Evolutionary conservation across 1,140 invertebrate genomes (phyloP).

Genomic region (Prorops nasuta): DNA sequence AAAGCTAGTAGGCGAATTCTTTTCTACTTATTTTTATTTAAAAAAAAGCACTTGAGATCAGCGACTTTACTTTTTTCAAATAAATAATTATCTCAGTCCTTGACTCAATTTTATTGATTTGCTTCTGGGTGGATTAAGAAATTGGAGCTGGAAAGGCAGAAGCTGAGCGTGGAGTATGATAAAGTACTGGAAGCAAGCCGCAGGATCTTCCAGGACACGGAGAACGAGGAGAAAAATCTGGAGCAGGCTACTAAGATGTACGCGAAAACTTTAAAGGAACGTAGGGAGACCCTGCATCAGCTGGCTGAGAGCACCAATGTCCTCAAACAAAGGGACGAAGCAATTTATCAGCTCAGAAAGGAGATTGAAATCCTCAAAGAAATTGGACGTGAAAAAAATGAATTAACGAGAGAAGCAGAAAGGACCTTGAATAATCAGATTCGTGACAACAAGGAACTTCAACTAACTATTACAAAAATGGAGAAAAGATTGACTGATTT

Average conservation of each 20-base stretch:
- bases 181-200: constrained; percentile 28
- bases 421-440: constrained; percentile 31
- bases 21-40: background rate
- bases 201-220: constrained; percentile 37
- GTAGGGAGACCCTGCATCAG: constrained; percentile 46
- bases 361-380: no score
- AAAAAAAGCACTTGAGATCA: no score
- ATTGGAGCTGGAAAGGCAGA: constrained; percentile 48
- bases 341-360: no score
- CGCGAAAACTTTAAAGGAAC: constrained; percentile 42
- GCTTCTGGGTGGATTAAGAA: constrained; percentile 30
- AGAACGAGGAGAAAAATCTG: constrained; percentile 45
- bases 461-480: constrained; percentile 29
- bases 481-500: constrained; percentile 28
- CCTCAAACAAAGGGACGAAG: constrained; percentile 41
- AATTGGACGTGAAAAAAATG: constrained; percentile 16
- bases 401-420: constrained; percentile 14
- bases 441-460: constrained; percentile 37
- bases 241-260: constrained; percentile 48
- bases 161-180: constrained; percentile 39
- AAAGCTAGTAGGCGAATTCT: no score
- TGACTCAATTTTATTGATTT: background rate
- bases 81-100: background rate
- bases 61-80: no score
- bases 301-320: constrained; percentile 48